A percentile compares a stretch with the other conserved stretches of the same genome.
Conservation (phyloP, 2,888 invertebrate species). For the Ditylenchus weischeri region DNA sequence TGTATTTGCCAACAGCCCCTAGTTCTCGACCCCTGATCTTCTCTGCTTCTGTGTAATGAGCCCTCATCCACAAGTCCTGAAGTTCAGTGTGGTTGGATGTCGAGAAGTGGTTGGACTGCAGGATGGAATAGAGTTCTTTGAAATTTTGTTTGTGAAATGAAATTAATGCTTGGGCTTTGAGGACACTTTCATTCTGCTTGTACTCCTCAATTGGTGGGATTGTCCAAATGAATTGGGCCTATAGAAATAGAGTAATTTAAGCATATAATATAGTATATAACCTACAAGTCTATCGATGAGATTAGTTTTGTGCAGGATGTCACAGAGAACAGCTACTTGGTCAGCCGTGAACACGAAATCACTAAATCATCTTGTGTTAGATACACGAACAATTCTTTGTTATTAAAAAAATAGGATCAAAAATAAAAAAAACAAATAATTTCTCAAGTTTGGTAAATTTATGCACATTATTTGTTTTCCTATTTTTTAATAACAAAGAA, state of each 20-base stretch:
- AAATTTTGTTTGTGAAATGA: conserved; percentile 60
- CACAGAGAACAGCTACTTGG: conserved; percentile 33
- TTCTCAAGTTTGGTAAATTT: too few relatives aligned
- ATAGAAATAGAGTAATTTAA: background rate
- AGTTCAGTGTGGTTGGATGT: conserved; percentile 90
- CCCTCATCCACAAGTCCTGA: conserved; percentile 90
- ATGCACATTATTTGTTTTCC: too few relatives aligned
- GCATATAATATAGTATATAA: background rate
- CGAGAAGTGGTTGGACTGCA: conserved; percentile 91
- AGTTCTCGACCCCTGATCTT: conserved; percentile 84
- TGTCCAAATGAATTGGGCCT: conserved; percentile 33
- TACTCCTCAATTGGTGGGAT: conserved; percentile 33
- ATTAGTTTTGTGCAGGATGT: conserved; percentile 29
- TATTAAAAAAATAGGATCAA: too few relatives aligned
- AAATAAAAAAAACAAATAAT: too few relatives aligned
- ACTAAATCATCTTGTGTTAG: conserved; percentile 10
- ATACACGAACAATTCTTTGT: too few relatives aligned
- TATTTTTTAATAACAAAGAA: too few relatives aligned
- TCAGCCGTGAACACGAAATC: conserved; percentile 30
- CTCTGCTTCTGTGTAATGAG: conserved; percentile 89
- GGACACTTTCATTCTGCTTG: conserved; percentile 28
- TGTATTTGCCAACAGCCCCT: conserved; percentile 74
- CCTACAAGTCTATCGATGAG: conserved; percentile 31
- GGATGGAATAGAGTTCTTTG: conserved; percentile 88
- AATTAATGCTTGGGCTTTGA: conserved; percentile 33